Evolutionary conservation across 2,113 vertebrate species (phyloP), one percentile per base, ranked within the genome.

Genomic region (Grammomys dolichurus): DNA sequence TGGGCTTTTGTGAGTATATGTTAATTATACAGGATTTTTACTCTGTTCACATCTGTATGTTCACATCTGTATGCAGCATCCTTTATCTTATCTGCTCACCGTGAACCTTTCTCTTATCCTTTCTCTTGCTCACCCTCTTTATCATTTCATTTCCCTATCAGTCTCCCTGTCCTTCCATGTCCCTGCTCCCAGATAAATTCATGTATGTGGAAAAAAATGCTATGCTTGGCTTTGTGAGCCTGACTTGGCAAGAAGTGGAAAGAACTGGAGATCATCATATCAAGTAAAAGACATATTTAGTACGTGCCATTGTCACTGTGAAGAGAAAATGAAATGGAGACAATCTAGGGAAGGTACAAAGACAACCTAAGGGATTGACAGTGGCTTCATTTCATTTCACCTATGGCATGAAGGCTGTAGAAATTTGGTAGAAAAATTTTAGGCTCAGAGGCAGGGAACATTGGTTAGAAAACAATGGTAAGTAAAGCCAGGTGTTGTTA

Each of bases 261-360:
- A 24, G 24, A 56, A 28, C 24, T 73, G 48, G 1, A 73, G 51
- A 73, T 73, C 48, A 58, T 6, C 5, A 2, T 58, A 24, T 28
- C 36, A 88, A 56, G 86, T 28, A 72, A 88, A 92, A 54, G 56
- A 19, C 60, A 58, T 17, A 54, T 60, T 76, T 46, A 81, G 56
- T 63, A 93, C 81, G 8, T 81, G 28, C 43, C 19, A 10, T 12
- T 90, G 69, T 90, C 31, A 67, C 3, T 58, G 2, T 51, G 20
- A 87, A 93, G 11, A 87, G 16, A 77, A 95, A 95, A 17, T 51
- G 28, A 92, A 60, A 72, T 31, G 10, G 65, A 90, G 43, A 70
- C 60, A 5, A 48, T 60, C 31, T 22, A 40, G 1, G 20, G 26
- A 33, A 40, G 36, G 31, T 20, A 40, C 7, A 69, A 93, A 92